A percentile compares a stretch with the other conserved stretches of the same genome.
Conservation (phyloP, 2,113 vertebrate genomes). For the Cairina moschata region DNA sequence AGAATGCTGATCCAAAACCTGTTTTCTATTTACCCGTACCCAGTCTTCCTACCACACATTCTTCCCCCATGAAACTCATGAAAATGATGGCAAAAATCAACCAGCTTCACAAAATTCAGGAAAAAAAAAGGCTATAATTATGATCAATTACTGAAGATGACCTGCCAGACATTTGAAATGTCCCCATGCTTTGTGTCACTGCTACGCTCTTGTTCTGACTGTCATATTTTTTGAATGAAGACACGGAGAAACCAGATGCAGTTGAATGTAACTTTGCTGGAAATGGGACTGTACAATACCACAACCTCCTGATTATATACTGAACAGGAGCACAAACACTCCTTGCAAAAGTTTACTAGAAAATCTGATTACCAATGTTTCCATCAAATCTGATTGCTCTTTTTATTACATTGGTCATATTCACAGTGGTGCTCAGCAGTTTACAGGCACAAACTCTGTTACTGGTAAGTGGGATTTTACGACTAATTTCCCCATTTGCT, state of each 20-base stretch:
- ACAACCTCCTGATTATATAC: not conserved
- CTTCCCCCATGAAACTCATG: not conserved
- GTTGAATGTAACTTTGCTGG: not conserved
- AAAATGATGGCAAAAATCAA: not conserved
- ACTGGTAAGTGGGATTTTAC: conserved; percentile 18
- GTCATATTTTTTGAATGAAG: not conserved
- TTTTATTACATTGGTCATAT: conserved; percentile 47
- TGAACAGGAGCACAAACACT: not conserved
- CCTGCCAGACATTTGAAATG: not conserved
- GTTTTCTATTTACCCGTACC: not conserved
- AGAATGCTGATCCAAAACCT: not conserved
- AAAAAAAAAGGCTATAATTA: not conserved
- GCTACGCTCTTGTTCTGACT: not conserved
- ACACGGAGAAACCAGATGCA: not conserved
- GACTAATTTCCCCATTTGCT: not conserved
- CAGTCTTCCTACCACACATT: not conserved
- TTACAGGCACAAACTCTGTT: conserved; percentile 29
- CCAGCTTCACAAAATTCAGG: not conserved
- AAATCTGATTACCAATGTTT: conserved; percentile 7
- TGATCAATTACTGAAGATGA: not conserved
- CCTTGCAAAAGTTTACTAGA: not conserved
- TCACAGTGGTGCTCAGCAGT: not conserved
- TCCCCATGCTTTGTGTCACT: not conserved
- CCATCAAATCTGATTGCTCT: conserved; percentile 12
- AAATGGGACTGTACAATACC: not conserved